Conservation (phyloP, 2,797 vertebrate species). For the Notamacropus eugenii region DNA sequence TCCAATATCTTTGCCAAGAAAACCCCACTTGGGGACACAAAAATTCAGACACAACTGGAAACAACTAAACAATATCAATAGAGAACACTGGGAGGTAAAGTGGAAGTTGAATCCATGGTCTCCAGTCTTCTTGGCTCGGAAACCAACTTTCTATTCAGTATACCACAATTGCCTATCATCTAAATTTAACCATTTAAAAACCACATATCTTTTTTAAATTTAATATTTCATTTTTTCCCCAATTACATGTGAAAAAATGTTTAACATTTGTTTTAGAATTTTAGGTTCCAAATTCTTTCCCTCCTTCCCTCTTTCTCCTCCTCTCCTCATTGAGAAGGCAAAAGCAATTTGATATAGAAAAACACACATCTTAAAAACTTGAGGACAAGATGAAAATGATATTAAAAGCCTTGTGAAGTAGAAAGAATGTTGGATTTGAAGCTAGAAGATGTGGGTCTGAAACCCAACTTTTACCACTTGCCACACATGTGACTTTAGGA, state of each 20-base stretch:
- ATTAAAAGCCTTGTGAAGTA: too few species aligned
- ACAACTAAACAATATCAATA: not conserved
- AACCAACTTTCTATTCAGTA: not conserved
- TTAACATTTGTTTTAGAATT: not conserved
- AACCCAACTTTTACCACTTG: not conserved
- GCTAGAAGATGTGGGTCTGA: not conserved
- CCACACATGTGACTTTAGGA: not conserved
- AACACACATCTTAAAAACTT: not conserved
- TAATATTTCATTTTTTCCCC: too few species aligned
- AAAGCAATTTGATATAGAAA: not conserved
- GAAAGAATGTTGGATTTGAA: not conserved
- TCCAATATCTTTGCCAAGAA: not conserved
- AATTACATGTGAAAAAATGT: not conserved
- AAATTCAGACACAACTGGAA: not conserved
- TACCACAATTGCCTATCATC: not conserved
- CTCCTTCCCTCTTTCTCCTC: not conserved
- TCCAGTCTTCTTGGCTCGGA: not conserved
- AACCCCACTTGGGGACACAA: not conserved
- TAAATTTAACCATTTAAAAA: not conserved
- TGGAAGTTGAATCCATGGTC: not conserved
- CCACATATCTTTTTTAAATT: not conserved
- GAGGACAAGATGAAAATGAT: not conserved
- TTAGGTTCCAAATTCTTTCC: not conserved
- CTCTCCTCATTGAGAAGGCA: not conserved
- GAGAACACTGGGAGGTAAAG: too few species aligned